Percentiles rank a stretch among this genome's conserved stretches.
phyloP scores from a whole-genome alignment of 2,113 vertebrate genomes.

The Rynchops niger region DNA sequence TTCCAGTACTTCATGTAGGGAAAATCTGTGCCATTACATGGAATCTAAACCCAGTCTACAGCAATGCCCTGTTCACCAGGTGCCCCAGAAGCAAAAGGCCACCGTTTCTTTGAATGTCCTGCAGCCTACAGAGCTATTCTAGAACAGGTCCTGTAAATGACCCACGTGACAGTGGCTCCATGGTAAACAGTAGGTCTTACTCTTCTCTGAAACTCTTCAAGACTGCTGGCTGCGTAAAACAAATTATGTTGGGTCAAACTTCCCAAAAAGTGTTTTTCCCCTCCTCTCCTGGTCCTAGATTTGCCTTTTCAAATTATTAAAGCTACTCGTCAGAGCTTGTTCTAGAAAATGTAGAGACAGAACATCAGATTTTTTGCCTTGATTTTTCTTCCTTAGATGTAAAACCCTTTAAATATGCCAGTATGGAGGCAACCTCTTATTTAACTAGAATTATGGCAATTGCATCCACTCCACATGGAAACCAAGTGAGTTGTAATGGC shows the following conservation, averaged over 20 bases:
- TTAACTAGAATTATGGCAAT: background rate
- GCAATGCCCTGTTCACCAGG: background rate
- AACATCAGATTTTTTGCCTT: conserved; percentile 13
- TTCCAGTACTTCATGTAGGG: background rate
- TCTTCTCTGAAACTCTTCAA: background rate
- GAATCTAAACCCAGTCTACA: background rate
- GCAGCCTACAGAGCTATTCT: background rate
- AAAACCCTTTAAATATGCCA: background rate
- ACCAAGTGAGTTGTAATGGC: background rate
- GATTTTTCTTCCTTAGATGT: background rate
- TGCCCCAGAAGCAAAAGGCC: background rate
- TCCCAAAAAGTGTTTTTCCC: background rate
- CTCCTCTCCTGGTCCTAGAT: background rate
- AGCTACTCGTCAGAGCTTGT: background rate
- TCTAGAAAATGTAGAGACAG: background rate
- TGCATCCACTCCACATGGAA: background rate
- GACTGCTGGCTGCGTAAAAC: background rate
- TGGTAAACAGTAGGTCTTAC: background rate
- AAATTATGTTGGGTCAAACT: background rate
- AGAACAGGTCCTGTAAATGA: background rate
- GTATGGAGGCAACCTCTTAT: background rate
- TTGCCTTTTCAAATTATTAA: conserved; percentile 25
- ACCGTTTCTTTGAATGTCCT: background rate
- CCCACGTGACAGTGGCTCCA: background rate
- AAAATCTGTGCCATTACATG: background rate